A percentile compares a stretch with the other conserved stretches of the same genome.
These are phyloP conservation scores for Aspiorhynchus laticeps DNA, from an alignment of 2,113 vertebrate species.

Conservation along the genomic window DNA sequence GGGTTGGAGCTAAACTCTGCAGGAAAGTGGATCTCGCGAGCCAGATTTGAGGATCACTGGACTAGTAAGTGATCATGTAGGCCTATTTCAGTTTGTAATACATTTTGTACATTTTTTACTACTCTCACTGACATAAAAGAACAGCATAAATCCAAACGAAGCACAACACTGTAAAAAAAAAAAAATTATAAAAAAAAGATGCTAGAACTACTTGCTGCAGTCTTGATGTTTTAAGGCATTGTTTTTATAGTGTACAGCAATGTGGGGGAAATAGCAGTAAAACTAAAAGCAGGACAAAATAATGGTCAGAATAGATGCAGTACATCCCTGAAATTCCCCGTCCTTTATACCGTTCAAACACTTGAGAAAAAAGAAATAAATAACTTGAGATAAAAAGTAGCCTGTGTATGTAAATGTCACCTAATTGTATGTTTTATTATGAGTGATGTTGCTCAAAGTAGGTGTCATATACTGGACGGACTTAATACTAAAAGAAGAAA, in stretches of 20 bases:
- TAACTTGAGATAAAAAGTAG: not conserved
- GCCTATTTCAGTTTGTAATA: not conserved
- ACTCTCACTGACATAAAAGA: not conserved
- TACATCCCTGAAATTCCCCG: not conserved
- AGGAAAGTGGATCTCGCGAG: too few relatives aligned
- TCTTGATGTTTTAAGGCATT: not conserved
- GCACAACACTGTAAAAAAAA: not conserved
- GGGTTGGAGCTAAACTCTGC: too few relatives aligned
- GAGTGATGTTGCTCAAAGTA: not conserved
- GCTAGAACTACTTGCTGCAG: not conserved
- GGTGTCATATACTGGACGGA: not conserved
- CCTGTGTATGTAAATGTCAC: not conserved
- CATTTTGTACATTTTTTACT: not conserved
- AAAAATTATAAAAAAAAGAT: not conserved
- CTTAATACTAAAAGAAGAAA: not conserved
- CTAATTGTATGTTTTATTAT: not conserved
- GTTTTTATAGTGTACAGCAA: not conserved
- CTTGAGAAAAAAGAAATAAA: not conserved
- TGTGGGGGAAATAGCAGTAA: not conserved
- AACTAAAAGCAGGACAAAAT: not conserved
- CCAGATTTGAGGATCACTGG: too few relatives aligned
- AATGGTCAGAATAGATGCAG: not conserved
- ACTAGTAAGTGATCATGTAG: not conserved
- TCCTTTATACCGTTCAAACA: not conserved
- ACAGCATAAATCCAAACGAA: not conserved